Percentiles rank a stretch among this genome's conserved stretches.
phyloP scores from a whole-genome alignment of 2,797 vertebrate genomes.

The Tapera naevia region DNA sequence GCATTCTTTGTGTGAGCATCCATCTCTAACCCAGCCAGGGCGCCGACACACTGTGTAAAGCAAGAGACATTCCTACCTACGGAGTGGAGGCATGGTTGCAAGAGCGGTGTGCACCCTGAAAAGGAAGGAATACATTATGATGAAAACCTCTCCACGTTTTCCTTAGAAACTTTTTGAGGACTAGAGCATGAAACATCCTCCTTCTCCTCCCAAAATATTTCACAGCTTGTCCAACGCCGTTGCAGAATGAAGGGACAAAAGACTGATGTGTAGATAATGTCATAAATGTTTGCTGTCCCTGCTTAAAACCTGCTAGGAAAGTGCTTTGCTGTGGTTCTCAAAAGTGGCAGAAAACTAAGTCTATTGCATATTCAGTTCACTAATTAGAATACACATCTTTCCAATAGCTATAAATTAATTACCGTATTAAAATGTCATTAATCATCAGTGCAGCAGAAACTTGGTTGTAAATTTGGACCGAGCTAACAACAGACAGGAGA shows the following conservation, averaged over 20 bases:
- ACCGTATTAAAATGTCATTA: slow-evolving; percentile 71
- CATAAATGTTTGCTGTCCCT: slow-evolving; percentile 11
- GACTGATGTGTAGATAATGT: neutral
- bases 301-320: slow-evolving; percentile 29
- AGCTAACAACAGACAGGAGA: slow-evolving; percentile 56
- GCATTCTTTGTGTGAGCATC: neutral
- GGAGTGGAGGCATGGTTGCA: neutral
- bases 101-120: neutral
- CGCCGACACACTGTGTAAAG: neutral
- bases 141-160: neutral
- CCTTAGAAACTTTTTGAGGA: slow-evolving; percentile 24
- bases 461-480: slow-evolving; percentile 57
- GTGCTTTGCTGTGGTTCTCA: neutral
- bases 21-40: neutral
- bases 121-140: neutral
- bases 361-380: slow-evolving; percentile 35
- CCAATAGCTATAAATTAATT: slow-evolving; percentile 73
- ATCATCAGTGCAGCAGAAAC: slow-evolving; percentile 55
- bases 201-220: neutral
- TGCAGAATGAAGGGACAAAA: neutral
- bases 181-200: neutral
- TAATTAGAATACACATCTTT: slow-evolving; percentile 71
- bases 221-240: neutral
- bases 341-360: slow-evolving; percentile 52
- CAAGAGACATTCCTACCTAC: neutral